A percentile compares a stretch with the other conserved stretches of the same genome.
phyloP scores from a whole-genome alignment of 1,140 invertebrate genomes.

The Oryzaephilus surinamensis region DNA sequence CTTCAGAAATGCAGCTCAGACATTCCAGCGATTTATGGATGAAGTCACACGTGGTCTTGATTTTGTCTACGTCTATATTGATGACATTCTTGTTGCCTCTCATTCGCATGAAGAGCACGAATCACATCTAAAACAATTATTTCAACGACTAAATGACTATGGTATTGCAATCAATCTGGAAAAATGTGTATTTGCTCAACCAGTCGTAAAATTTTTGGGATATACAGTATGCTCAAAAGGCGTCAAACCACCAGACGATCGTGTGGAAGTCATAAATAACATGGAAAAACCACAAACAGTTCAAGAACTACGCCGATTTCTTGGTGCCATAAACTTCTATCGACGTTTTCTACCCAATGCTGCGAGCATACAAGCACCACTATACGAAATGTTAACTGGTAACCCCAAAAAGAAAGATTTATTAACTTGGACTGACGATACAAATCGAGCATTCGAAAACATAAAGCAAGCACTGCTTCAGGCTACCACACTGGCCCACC shows the following conservation, averaged over 20 bases:
- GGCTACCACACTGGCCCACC: constrained; percentile 24
- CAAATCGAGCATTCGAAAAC: constrained; percentile 29
- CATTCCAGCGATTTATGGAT: constrained; percentile 37
- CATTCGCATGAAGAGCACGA: constrained; percentile 21
- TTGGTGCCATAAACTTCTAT: constrained; percentile 33
- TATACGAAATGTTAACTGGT: constrained; percentile 15
- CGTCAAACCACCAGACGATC: constrained; percentile 22
- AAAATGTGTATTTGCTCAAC: constrained; percentile 25
- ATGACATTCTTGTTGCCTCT: constrained; percentile 35
- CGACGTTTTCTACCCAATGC: constrained; percentile 22
- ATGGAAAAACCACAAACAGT: constrained; percentile 17
- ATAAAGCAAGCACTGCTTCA: constrained; percentile 24
- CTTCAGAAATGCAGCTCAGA: constrained; percentile 31
- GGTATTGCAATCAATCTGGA: constrained; percentile 24
- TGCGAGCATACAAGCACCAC: constrained; percentile 20
- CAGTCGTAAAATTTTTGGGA: constrained; percentile 28
- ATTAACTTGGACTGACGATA: constrained; percentile 17
- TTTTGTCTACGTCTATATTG: constrained; percentile 27
- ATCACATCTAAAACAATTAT: constrained; percentile 21
- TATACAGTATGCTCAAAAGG: constrained; percentile 22
- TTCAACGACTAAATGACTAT: constrained; percentile 20
- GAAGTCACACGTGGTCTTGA: constrained; percentile 17
- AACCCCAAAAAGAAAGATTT: constrained; percentile 18
- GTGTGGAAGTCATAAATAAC: constrained; percentile 21
- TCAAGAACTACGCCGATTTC: constrained; percentile 24